Evolutionary conservation across 2,113 vertebrate species (phyloP).

Genomic region (Suricata suricatta): DNA sequence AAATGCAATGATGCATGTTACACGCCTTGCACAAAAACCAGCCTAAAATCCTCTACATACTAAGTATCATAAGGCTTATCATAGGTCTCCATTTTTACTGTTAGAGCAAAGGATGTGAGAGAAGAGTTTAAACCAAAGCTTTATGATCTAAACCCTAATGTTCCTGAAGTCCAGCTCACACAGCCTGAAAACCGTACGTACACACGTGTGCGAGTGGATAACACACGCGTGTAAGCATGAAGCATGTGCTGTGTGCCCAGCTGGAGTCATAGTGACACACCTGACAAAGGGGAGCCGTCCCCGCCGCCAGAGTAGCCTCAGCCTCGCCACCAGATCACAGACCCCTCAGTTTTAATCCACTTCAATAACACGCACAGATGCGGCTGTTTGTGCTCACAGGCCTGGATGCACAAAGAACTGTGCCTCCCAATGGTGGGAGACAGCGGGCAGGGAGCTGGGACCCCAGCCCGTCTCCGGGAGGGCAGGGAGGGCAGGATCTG

Average conservation of each 20-base stretch:
- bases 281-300: no score
- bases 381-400: fast-evolving
- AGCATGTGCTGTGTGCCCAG: background rate
- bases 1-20: no score
- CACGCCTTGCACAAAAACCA: background rate
- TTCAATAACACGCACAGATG: background rate
- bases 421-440: background rate
- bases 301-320: background rate
- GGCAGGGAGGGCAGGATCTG: background rate
- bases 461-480: no score
- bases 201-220: background rate
- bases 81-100: background rate
- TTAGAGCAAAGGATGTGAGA: background rate
- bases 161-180: background rate
- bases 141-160: no score
- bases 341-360: background rate
- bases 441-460: background rate
- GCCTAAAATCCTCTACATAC: background rate
- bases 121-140: background rate
- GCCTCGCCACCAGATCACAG: background rate
- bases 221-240: background rate
- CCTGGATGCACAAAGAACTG: background rate
- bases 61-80: fast-evolving
- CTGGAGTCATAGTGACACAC: background rate
- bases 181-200: background rate